Conservation (phyloP, 2,888 invertebrate genomes). For the Boloria selene region DNA sequence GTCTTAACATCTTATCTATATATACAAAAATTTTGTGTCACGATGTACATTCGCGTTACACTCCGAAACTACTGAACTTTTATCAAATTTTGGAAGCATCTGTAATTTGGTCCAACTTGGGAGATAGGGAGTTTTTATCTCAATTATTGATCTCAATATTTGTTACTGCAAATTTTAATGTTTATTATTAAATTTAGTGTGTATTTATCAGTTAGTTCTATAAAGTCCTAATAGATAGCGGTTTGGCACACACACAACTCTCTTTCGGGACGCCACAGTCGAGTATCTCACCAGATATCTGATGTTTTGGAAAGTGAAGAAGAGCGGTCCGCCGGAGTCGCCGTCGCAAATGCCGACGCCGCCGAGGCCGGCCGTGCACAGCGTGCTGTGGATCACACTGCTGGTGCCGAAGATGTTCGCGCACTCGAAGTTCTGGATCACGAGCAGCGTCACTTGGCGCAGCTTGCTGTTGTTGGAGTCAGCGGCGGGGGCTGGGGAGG, state of each 20-base stretch:
- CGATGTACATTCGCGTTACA: background rate
- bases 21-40: background rate
- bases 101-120: no score
- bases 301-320: slow-evolving; percentile 23
- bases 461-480: slow-evolving; percentile 53
- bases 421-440: slow-evolving; percentile 60
- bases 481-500: slow-evolving; percentile 17
- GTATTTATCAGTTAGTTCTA: no score
- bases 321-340: slow-evolving; percentile 52
- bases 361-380: slow-evolving; percentile 56
- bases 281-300: slow-evolving; percentile 35
- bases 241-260: no score
- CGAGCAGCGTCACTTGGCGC: slow-evolving; percentile 67
- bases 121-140: no score
- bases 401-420: slow-evolving; percentile 48
- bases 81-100: no score
- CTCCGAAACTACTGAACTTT: no score
- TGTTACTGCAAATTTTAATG: no score
- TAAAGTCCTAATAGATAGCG: no score
- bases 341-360: slow-evolving; percentile 49
- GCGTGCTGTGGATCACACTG: slow-evolving; percentile 46
- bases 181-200: no score
- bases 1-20: no score
- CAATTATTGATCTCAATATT: no score
- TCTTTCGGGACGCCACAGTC: no score